phyloP scores from a whole-genome alignment of 1,140 invertebrate genomes.

The Varroa destructor region DNA sequence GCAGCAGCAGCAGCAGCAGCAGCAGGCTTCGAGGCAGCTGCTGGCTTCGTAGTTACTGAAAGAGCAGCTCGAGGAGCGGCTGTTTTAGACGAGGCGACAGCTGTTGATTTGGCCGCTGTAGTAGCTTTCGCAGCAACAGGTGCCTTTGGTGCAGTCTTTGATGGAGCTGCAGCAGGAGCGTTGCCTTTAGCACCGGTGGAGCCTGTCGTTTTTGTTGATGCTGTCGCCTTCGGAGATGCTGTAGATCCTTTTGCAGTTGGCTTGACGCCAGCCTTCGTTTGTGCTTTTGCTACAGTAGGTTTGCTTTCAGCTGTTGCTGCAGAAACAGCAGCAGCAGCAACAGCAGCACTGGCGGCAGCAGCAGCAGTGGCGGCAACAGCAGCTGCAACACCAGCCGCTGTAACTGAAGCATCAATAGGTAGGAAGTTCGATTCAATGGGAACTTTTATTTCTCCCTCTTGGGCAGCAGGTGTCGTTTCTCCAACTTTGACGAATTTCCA shows the following conservation, averaged over 20 bases:
- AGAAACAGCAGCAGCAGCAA: neutral
- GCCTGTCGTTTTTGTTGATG: no score
- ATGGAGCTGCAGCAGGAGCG: neutral
- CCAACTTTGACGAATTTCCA: slow-evolving; percentile 13
- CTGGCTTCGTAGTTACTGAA: neutral
- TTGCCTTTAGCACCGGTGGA: neutral
- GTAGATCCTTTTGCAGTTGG: neutral
- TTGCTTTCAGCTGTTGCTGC: neutral
- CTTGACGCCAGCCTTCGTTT: neutral
- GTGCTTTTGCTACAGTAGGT: neutral
- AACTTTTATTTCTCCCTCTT: neutral
- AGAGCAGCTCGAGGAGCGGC: neutral
- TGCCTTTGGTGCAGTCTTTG: neutral
- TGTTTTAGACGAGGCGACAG: neutral
- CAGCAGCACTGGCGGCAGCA: neutral
- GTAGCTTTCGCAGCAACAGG: neutral
- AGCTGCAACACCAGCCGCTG: neutral
- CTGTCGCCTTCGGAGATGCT: no score
- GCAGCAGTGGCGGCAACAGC: slow-evolving; percentile 7
- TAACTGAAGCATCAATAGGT: neutral
- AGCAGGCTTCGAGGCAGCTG: neutral
- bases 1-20: neutral
- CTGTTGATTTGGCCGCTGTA: neutral
- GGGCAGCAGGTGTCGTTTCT: neutral
- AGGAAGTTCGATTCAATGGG: neutral